These are phyloP conservation scores for Caenorhabditis imperialis DNA, from an alignment of 2,888 invertebrate genomes.

Conservation along the genomic window DNA sequence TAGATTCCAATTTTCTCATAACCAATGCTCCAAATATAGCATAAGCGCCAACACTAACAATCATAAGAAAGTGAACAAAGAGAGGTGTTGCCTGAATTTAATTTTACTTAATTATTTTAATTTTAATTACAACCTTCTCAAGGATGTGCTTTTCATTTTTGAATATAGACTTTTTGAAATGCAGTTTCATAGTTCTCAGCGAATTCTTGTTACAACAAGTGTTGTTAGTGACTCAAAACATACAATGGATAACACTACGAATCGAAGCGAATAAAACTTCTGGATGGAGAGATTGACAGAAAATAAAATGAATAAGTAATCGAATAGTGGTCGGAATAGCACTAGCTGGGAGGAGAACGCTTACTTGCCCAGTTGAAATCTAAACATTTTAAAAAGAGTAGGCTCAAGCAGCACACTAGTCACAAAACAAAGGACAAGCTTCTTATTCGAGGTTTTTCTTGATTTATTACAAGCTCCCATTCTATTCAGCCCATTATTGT, in stretches of 20 bases:
- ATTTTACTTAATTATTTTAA: too few relatives aligned
- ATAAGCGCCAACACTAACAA: constrained; percentile 66
- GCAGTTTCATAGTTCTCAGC: constrained; percentile 29
- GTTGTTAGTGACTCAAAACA: background rate
- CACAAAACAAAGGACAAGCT: constrained; percentile 8
- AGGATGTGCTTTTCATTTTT: constrained; percentile 11
- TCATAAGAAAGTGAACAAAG: constrained; percentile 71
- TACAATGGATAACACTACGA: background rate
- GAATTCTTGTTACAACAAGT: background rate
- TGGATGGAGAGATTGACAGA: background rate
- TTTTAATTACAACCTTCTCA: constrained; percentile 23
- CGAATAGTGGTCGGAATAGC: constrained; percentile 17
- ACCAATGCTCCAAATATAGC: constrained; percentile 69
- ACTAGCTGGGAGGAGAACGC: background rate
- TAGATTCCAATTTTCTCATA: constrained; percentile 68
- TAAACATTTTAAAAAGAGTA: constrained; percentile 31
- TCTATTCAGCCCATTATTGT: constrained; percentile 7
- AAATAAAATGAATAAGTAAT: constrained; percentile 51
- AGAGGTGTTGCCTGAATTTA: constrained; percentile 68
- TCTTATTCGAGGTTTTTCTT: too few relatives aligned
- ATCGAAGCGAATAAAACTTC: constrained; percentile 1
- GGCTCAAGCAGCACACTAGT: constrained; percentile 5
- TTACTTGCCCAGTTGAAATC: constrained; percentile 22
- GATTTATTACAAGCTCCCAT: too few relatives aligned
- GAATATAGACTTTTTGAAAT: constrained; percentile 35